A percentile compares a stretch with the other conserved stretches of the same genome.
These are phyloP conservation scores for Drosophila emarginata DNA, from an alignment of 2,888 invertebrate species.

Conservation along the genomic window DNA sequence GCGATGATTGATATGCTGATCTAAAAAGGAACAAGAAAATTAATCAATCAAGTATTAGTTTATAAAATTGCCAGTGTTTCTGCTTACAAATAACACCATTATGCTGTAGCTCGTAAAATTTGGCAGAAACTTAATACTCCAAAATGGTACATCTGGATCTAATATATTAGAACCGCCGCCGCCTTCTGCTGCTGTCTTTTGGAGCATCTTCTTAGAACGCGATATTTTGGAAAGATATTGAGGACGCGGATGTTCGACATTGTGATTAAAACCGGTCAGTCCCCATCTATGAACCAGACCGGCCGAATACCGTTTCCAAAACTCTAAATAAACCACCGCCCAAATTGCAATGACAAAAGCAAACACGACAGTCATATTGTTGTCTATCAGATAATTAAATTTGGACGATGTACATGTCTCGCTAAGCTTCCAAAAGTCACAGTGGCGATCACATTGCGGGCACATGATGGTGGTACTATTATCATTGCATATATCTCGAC, in stretches of 20 bases:
- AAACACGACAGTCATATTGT: slow-evolving; percentile 90
- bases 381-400: slow-evolving; percentile 92
- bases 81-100: slow-evolving; percentile 82
- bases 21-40: slow-evolving; percentile 76
- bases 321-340: slow-evolving; percentile 90
- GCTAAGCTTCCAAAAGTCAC: slow-evolving; percentile 89
- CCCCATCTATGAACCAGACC: slow-evolving; percentile 93
- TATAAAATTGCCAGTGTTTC: no score
- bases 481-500: slow-evolving; percentile 85
- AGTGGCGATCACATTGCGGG: slow-evolving; percentile 89
- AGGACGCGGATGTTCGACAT: slow-evolving; percentile 90
- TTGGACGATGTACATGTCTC: slow-evolving; percentile 88
- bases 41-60: not conserved
- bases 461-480: slow-evolving; percentile 88
- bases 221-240: slow-evolving; percentile 87
- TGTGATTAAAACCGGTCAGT: slow-evolving; percentile 88
- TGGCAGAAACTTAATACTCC: slow-evolving; percentile 88
- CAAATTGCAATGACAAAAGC: slow-evolving; percentile 92
- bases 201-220: slow-evolving; percentile 82
- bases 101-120: slow-evolving; percentile 88
- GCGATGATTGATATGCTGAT: slow-evolving; percentile 88
- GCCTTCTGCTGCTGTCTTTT: slow-evolving; percentile 18
- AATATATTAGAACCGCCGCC: slow-evolving; percentile 76
- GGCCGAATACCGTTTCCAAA: slow-evolving; percentile 92
- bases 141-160: slow-evolving; percentile 90